Conservation (phyloP, 2,113 vertebrate genomes). For the Vicugna pacos region DNA sequence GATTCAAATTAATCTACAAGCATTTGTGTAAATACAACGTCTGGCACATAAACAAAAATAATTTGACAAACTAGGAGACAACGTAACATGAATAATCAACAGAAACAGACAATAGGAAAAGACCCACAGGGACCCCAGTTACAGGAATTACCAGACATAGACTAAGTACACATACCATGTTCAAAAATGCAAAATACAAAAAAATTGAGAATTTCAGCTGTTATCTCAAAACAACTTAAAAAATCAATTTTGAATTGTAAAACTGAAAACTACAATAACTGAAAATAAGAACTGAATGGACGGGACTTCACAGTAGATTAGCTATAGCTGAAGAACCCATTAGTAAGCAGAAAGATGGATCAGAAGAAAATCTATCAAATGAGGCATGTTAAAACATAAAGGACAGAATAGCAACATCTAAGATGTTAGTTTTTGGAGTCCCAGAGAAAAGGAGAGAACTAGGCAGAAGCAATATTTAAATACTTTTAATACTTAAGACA, state of each 20-base stretch:
- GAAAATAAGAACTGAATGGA: neutral
- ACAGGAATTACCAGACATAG: neutral
- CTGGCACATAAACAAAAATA: neutral
- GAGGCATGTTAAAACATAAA: neutral
- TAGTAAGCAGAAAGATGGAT: neutral
- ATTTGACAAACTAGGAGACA: neutral
- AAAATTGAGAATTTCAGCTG: neutral
- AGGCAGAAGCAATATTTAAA: neutral
- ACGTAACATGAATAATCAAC: neutral
- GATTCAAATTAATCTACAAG: neutral
- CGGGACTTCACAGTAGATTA: neutral
- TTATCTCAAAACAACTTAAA: neutral
- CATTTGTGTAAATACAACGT: neutral
- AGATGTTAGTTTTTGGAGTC: neutral
- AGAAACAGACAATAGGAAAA: neutral
- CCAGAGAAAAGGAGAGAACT: neutral
- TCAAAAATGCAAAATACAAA: neutral
- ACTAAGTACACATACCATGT: neutral
- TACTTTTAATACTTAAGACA: neutral
- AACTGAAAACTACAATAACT: neutral
- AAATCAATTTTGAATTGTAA: neutral
- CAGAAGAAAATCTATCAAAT: neutral
- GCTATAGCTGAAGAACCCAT: neutral
- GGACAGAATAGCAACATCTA: neutral
- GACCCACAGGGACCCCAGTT: neutral